Base-by-base conservation (phyloP, 2,113 vertebrate species). In the Alosa alosa region DNA sequence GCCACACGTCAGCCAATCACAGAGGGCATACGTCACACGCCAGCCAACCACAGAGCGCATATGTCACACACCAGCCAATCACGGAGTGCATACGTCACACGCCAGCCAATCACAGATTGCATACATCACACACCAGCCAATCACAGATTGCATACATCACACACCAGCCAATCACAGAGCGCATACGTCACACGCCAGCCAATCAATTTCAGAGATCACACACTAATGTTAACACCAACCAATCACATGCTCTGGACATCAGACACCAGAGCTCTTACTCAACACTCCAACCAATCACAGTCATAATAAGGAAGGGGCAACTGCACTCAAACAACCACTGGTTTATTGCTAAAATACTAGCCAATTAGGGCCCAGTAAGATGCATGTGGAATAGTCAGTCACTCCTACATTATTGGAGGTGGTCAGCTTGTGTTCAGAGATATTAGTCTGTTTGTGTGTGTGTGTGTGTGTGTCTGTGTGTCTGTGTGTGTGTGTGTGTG, bases 91-190 rank as follows among this genome's bases (percentile, higher is more conserved):
- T 0, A 0, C 2, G 41, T 4, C 41, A 44, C 41, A 44, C 4
- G 41, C 41, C 4, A 44, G 41, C 41, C 41, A 44, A 44, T 44
- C 41, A 44, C 41, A 1, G 41, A 46, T 25, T 64, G 25, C 47
- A 75, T 57, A 57, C 78, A 52, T 83, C 55, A 82, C 83, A 75
- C 83, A 41, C 49, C 49, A 50, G 9, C 3, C 49, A 50, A 50
- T 50, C 49, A 50, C 49, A 44, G 49, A 8, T 2, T 6, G 8
- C 49, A 15, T 15, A 50, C 49, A 50, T 6, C 49, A 50, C 49
- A 15, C 49, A 9, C 49, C 49, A 15, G 49, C 7, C 83, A 87
- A 57, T 17, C 55, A 57, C 17, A 57, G 18, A 5, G 55, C 17
- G 15, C 18, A 17, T 4, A 57, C 4, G 2, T 5, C 18, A 57